Evolutionary conservation across 1,140 invertebrate genomes (phyloP).

Genomic region (Drosophila rufa): DNA sequence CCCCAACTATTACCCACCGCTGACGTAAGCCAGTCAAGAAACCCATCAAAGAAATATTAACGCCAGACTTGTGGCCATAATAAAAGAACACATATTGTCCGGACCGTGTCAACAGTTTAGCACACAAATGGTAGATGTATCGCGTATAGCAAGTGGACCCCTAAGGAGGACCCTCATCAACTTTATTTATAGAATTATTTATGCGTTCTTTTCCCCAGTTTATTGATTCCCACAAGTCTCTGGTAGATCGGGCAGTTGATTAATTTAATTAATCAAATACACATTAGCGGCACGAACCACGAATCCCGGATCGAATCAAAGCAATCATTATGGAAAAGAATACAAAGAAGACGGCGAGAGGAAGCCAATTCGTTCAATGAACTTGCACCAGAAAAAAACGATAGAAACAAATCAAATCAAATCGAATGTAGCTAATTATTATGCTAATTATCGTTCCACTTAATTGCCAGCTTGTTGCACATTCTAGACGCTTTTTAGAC

Average conservation of each 20-base stretch:
- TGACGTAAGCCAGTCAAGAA: slow-evolving; percentile 57
- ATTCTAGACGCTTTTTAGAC: slow-evolving; percentile 26
- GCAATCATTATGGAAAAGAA: slow-evolving; percentile 51
- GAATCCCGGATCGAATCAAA: slow-evolving; percentile 40
- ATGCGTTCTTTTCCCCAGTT: slow-evolving; percentile 35
- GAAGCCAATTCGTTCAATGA: slow-evolving; percentile 64
- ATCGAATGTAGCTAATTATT: slow-evolving; percentile 45
- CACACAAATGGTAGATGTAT: slow-evolving; percentile 24
- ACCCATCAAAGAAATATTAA: slow-evolving; percentile 43
- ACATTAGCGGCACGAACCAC: slow-evolving; percentile 72
- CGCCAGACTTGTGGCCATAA: slow-evolving; percentile 11
- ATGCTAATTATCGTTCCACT: slow-evolving; percentile 32
- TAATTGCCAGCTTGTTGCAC: slow-evolving; percentile 48
- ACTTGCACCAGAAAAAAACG: slow-evolving; percentile 41
- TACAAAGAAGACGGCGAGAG: slow-evolving; percentile 8
- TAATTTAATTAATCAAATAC: slow-evolving; percentile 80
- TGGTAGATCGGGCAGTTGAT: slow-evolving; percentile 51
- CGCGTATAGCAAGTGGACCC: slow-evolving; percentile 23
- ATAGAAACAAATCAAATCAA: slow-evolving; percentile 10
- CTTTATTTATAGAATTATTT: slow-evolving; percentile 50
- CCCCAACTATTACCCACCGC: slow-evolving; percentile 1
- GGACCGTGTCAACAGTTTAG: slow-evolving; percentile 59
- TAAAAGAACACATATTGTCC: slow-evolving; percentile 17
- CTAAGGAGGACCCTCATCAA: slow-evolving; percentile 48
- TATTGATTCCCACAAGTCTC: slow-evolving; percentile 52